Evolutionary conservation across 1,140 invertebrate species (phyloP).

Genomic region (Conus betulinus): DNA sequence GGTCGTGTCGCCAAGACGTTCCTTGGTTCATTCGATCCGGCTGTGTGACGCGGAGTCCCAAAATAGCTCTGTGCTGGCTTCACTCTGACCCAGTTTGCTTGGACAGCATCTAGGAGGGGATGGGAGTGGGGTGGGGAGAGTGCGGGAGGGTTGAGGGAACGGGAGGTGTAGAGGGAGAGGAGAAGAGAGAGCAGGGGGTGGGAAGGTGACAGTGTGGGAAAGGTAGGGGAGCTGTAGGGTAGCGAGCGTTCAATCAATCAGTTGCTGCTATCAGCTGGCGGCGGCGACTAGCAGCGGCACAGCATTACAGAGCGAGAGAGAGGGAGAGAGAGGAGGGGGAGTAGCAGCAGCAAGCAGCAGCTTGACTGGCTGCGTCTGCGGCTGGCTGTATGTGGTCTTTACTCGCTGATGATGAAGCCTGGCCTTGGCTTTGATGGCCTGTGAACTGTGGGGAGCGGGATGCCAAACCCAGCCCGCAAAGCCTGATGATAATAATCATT

Average conservation of each 20-base stretch:
- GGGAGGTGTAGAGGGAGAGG: not conserved
- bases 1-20: slow-evolving; percentile 1
- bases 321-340: not conserved
- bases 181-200: not conserved
- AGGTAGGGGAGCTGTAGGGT: not conserved
- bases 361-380: not conserved
- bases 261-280: slow-evolving; percentile 25
- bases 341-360: not conserved
- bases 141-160: not conserved
- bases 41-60: not conserved
- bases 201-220: not conserved
- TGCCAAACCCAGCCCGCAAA: no score
- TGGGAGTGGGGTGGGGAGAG: not conserved
- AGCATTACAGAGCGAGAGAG: slow-evolving; percentile 1
- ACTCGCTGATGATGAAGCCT: not conserved
- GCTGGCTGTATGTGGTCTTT: not conserved
- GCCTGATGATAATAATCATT: no score
- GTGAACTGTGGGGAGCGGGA: not conserved
- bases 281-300: slow-evolving; percentile 11
- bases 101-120: not conserved
- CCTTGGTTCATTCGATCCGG: not conserved
- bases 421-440: not conserved
- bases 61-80: slow-evolving; percentile 15
- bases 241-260: slow-evolving; percentile 29
- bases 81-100: slow-evolving; percentile 8